Base-by-base conservation (phyloP, 2,888 invertebrate genomes). In the Carcina quercana region DNA sequence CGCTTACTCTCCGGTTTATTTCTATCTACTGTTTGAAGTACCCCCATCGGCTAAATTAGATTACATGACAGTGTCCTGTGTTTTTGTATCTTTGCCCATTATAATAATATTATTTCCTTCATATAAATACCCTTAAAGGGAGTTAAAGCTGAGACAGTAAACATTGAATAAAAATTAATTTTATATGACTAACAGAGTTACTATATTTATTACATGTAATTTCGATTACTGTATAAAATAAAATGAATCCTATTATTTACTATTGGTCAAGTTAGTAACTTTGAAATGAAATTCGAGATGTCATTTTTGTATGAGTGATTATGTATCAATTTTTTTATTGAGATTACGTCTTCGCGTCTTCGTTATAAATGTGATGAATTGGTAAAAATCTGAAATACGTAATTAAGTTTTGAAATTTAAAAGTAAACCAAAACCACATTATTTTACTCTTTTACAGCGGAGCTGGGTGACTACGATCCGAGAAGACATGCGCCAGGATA, bases 401-500 rank as follows among this genome's bases (percentile, higher is more conserved):
- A 7, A 7, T 17, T 5, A 4, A 5, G 17, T 17, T 7, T 17
- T 5, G 7, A 30, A n/a, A n/a, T n/a, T n/a, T n/a, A 27, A 12
- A 17, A 25, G 13, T 25, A 20, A 8, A 3, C 5, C 10, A 11
- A 4, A 25, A 25, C 25, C 2, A 19, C 12, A 10, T 21, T n/a
- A n/a, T n/a, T n/a, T 35, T 43, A 24, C 36, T 36, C 34, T 38
- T 39, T 15, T 43, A 24, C 83, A 97, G 97, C 97, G 60, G 97
- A 98, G 85, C 85, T 97, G 40, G 97, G 97, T 1, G 97, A 97
- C 86, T 97, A 92, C 74, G 97, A 97, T 73, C 89, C 92, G 15
- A 87, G 95, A 49, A 86, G 95, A 35, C 96, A 97, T 70, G 91
- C 91, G 17, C 88, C 90, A 13, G 96, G 96, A 33, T 98, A 98